phyloP scores from a whole-genome alignment of 2,888 invertebrate species.

The Alentia gelatinosa region DNA sequence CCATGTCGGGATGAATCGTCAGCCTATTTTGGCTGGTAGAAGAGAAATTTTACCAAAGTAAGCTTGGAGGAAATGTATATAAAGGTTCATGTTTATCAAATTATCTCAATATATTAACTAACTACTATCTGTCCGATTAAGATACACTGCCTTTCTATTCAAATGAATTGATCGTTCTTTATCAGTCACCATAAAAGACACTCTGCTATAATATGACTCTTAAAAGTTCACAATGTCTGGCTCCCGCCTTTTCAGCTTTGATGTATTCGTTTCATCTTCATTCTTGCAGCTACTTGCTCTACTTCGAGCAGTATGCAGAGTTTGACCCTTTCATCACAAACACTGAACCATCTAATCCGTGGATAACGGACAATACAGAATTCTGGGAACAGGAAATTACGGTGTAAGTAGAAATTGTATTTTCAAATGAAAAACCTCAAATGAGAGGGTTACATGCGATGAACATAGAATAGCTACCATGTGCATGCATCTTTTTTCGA shows the following conservation, averaged over 20 bases:
- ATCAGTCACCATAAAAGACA: too few species aligned
- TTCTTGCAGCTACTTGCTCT: constrained; percentile 85
- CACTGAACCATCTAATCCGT: constrained; percentile 97
- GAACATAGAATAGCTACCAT: too few species aligned
- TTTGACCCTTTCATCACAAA: constrained; percentile 97
- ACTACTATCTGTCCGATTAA: not conserved
- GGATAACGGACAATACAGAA: constrained; percentile 96
- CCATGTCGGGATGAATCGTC: too few species aligned
- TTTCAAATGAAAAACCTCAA: too few species aligned
- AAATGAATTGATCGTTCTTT: too few species aligned
- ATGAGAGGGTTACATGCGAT: too few species aligned
- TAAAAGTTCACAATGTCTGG: not conserved
- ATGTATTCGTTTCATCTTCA: too few species aligned
- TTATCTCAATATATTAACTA: not conserved
- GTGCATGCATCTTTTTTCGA: too few species aligned
- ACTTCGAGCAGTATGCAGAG: constrained; percentile 96
- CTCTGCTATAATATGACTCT: too few species aligned
- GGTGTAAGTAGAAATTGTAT: constrained; percentile 84
- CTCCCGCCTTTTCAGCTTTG: not conserved
- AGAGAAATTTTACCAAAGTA: too few species aligned
- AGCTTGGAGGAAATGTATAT: not conserved
- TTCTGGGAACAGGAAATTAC: constrained; percentile 98
- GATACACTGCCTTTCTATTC: too few species aligned
- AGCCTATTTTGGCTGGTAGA: too few species aligned
- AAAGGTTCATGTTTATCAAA: not conserved